Conservation (phyloP, 2,113 vertebrate species). For the Dipodomys merriami region DNA sequence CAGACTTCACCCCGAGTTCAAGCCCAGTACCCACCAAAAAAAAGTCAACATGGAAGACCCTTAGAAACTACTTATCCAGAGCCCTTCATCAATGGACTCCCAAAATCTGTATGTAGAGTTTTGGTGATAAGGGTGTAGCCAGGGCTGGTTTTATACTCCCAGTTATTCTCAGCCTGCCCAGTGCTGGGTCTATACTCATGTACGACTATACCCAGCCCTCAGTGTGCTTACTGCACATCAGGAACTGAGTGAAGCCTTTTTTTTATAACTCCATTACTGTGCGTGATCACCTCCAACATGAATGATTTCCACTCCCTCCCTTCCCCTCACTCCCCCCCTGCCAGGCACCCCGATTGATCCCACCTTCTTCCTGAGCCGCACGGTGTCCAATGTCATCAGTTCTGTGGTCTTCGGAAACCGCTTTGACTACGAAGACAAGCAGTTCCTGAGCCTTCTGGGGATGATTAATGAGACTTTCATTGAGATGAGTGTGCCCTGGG, state of each 20-base stretch:
- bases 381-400: conserved; percentile 82
- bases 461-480: conserved; percentile 78
- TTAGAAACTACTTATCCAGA: background rate
- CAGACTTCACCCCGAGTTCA: too few species aligned
- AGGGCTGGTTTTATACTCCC: too few species aligned
- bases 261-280: background rate
- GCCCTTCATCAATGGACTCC: background rate
- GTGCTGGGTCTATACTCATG: too few species aligned
- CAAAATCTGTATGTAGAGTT: background rate
- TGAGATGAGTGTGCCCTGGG: conserved; percentile 81
- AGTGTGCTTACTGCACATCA: background rate
- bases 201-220: too few species aligned
- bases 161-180: too few species aligned
- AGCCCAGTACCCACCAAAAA: too few species aligned
- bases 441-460: conserved; percentile 78
- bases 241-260: background rate
- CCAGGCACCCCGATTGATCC: conserved; percentile 78
- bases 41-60: background rate
- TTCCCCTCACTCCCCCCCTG: background rate
- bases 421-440: conserved; percentile 82
- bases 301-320: background rate
- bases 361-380: conserved; percentile 79
- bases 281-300: too few species aligned
- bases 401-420: conserved; percentile 81
- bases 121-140: too few species aligned